Evolutionary conservation across 2,113 vertebrate genomes (phyloP), one percentile per base, ranked within the genome.

Genomic region (Ardeotis arabs): DNA sequence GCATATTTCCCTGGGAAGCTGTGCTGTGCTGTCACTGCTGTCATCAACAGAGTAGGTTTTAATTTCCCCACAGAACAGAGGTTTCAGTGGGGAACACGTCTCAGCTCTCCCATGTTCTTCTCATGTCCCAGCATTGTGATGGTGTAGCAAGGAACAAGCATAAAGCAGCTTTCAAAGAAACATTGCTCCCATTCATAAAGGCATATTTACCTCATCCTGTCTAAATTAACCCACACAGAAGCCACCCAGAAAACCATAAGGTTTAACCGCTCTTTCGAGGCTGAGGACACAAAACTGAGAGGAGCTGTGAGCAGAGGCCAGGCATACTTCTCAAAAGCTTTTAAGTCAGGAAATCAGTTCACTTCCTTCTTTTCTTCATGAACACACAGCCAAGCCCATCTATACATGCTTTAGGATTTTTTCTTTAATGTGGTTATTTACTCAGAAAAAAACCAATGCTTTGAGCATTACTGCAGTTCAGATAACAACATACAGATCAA

Each of bases 381-480:
- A 79, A 41, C 3, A 4, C 45, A 72, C 33, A 78, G 37, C 10
- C 14, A 90, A 86, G 67, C 15, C 28, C 20, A 90, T 84, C 95
- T 78, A 93, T 86, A 78, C 18, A 45, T 53, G 49, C 80, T 87
- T 90, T 68, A 84, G 62, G 68, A 70, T 76, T 68, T 81, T 68
- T 81, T 68, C 88, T 95, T 93, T 96, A 89, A 95, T 87, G 86
- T 87, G 87, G 49, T 77, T 80, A 86, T 86, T 80, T 73, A 63
- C 35, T 88, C 73, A 82, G 80, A 76, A 87, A 83, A 41, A 62
- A 95, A 95, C 66, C 69, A 95, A 85, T 78, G 84, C 87, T 96
- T 66, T 91, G 59, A 91, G 93, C 91, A 45, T 45, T 90, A 66
- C 0, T 94, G 75, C 52, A 63, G 49, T 59, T 93, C 78, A 88